Evolutionary conservation across 2,888 invertebrate genomes (phyloP).

Genomic region (Bellardia pandia): DNA sequence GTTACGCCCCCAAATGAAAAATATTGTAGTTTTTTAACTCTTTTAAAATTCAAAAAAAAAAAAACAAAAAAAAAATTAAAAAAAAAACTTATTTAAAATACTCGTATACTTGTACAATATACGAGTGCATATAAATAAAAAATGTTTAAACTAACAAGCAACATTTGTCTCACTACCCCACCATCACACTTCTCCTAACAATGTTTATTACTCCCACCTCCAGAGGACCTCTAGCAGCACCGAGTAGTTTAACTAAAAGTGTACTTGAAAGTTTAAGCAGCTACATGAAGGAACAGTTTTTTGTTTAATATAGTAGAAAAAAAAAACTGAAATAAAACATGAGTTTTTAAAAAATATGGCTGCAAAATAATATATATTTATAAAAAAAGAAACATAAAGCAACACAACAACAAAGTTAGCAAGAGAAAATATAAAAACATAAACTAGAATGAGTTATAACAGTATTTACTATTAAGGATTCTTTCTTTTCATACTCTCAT

Average conservation of each 20-base stretch:
- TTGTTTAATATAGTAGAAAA: not conserved
- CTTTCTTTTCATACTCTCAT: constrained; percentile 3
- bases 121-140: constrained; percentile 23
- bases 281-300: constrained; percentile 33
- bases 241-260: constrained; percentile 53
- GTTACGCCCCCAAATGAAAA: constrained; percentile 60
- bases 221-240: not conserved
- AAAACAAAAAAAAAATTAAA: constrained; percentile 31
- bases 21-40: not conserved
- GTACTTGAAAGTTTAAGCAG: constrained; percentile 63
- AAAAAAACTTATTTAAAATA: constrained; percentile 43
- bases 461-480: constrained; percentile 49
- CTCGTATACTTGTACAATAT: not conserved
- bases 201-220: constrained; percentile 8
- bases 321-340: constrained; percentile 14
- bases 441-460: constrained; percentile 49
- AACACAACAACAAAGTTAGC: constrained; percentile 1
- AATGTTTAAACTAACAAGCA: constrained; percentile 41
- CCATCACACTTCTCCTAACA: not conserved
- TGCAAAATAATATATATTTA: constrained; percentile 42
- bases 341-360: constrained; percentile 43
- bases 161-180: constrained; percentile 34
- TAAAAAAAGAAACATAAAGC: not conserved
- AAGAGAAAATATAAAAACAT: constrained; percentile 35
- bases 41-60: constrained; percentile 17